Evolutionary conservation across 2,113 vertebrate genomes (phyloP), one percentile per base, ranked within the genome.

Genomic region (Melanerpes formicivorus): DNA sequence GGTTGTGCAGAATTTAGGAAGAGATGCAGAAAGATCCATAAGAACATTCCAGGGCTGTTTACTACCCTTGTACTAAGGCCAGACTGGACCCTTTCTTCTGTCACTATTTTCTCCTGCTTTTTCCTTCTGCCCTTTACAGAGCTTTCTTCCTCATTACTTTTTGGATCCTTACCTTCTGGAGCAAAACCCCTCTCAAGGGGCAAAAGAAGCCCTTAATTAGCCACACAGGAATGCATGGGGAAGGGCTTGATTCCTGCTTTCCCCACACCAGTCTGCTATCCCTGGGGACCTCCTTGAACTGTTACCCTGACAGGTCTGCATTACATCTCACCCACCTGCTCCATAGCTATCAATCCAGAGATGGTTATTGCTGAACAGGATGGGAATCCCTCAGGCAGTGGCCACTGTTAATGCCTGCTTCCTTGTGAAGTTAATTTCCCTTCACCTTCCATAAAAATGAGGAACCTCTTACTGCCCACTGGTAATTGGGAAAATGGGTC

Each of bases 1-100:
- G 9, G 7, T 21, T 0, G 0, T 16, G 6, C 3, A 6, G 5
- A 6, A 26, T 60, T 88, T 50, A 48, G 52, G 59, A 59, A 64
- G 8, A 63, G 6, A 15, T 4, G 6, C 52, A 83, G 58, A 55
- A 70, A 73, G 25, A 73, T 5, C 29, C 13, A 5, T 11, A 55
- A 63, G 50, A 78, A 80, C 64, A 12, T 55, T 30, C 60, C 60
- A 86, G 34, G 18, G 14, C 15, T 60, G 5, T 46, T 94, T 59
- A 65, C 16, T 7, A 37, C 30, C 2, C 50, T 72, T 27, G 15
- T 59, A 8, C 9, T 63, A 29, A 27, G 62, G 14, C 16, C 60
- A 75, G 16, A 69, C 8, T 66, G 70, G 32, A 48, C 18, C 8
- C 80, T 86, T 44, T 71, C 16, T 3, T 6, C 14, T 84, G 40